phyloP scores from a whole-genome alignment of 2,797 vertebrate genomes.

The Melopsittacus undulatus region DNA sequence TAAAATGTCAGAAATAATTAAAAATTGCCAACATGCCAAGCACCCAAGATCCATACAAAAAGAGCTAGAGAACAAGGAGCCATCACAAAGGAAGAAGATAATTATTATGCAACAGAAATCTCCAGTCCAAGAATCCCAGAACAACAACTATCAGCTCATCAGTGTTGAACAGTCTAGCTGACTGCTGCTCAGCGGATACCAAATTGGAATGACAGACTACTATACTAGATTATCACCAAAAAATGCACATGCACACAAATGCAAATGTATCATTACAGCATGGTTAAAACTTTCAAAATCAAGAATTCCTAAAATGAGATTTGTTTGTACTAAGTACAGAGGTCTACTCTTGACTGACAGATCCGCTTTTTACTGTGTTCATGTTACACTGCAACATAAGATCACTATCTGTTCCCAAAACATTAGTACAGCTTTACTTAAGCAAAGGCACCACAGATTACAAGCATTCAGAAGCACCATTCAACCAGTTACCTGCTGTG shows the following conservation, averaged over 20 bases:
- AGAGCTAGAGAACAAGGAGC: background rate
- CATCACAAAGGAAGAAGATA: background rate
- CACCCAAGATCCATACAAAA: background rate
- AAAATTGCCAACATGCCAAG: background rate
- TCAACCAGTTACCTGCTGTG: conserved; percentile 85
- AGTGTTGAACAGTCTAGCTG: background rate
- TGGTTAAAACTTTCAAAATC: background rate
- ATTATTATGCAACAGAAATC: background rate
- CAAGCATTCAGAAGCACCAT: background rate
- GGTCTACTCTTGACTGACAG: background rate
- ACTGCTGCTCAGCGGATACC: background rate
- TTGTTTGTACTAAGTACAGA: background rate
- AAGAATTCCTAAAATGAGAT: background rate
- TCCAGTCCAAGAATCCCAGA: background rate
- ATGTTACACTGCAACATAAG: background rate
- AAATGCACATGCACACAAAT: background rate
- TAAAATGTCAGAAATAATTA: conserved; percentile 53
- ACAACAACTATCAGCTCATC: background rate
- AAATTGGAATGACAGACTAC: background rate
- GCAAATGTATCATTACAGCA: background rate
- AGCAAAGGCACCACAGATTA: background rate
- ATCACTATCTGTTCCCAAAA: background rate
- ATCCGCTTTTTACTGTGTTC: background rate
- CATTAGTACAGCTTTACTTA: background rate
- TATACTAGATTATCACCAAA: background rate